Base-by-base conservation (phyloP, 2,888 invertebrate species). In the Gasteruption jaculator region DNA sequence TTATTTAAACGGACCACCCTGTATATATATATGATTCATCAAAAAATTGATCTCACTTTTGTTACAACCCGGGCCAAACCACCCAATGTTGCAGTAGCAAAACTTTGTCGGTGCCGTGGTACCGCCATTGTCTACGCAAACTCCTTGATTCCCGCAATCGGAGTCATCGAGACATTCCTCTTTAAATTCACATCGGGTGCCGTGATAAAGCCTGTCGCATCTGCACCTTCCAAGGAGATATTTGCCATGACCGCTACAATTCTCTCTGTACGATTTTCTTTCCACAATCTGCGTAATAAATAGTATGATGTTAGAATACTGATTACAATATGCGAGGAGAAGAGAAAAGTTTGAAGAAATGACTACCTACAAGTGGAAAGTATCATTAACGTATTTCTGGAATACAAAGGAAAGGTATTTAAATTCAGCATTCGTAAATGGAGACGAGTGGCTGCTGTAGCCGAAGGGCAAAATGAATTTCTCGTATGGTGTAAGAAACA, bases 61-160 rank as follows among this genome's bases (percentile, higher is more conserved):
- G 48, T 81, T 82, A 63, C 94, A 95, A 0, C 84, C 83, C 15
- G 81, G 78, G 3, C 94, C 94, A 62, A 85, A 90, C 80, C 86
- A 92, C 11, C 95, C 95, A 38, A 82, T 76, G 44, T 90, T 84
- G 63, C 95, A 96, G 71, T 87, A 96, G 66, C 96, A 96, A 61
- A 88, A 86, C 54, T 80, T 82, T 26, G 79, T 80, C 0, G 94
- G 94, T 6, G 86, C 77, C 18, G 87, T 83, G 0, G 89, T 90
- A 3, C 91, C 83, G 46, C 83, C 79, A 12, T 87, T 74, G 61
- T 91, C 85, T 12, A 91, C 74, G 65, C 96, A 96, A 58, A 83
- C 82, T 34, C 95, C 95, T 41, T 87, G 80, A 43, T 81, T 76
- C 0, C 91, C 90, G 64, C 96, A 96, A 67, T 95, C 93, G 8